Percentiles rank a stretch among this genome's conserved stretches.
Conservation (phyloP, 2,888 invertebrate species). For the Dolichomitus sp. region DNA sequence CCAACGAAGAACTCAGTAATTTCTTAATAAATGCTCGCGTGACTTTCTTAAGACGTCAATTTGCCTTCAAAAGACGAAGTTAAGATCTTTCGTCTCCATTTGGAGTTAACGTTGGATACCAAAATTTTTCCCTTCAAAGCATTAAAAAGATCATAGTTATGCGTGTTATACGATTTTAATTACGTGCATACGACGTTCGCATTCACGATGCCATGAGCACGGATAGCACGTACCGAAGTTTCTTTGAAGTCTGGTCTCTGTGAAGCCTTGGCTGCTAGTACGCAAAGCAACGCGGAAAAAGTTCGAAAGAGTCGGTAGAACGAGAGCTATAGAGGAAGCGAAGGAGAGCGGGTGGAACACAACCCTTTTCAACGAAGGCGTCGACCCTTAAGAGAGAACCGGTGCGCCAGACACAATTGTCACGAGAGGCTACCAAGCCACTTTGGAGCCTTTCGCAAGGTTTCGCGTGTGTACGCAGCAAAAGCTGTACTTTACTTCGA, state of each 20-base stretch:
- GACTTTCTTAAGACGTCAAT: not conserved
- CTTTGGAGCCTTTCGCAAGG: constrained; percentile 68
- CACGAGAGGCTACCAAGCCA: constrained; percentile 73
- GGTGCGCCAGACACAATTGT: constrained; percentile 83
- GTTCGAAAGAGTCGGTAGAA: constrained; percentile 63
- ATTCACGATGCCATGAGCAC: not conserved
- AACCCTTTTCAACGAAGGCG: constrained; percentile 80
- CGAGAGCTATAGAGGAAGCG: constrained; percentile 57
- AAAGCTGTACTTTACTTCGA: constrained; percentile 7
- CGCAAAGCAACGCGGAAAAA: constrained; percentile 30
- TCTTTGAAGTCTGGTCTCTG: constrained; percentile 80
- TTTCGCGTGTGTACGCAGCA: constrained; percentile 29
- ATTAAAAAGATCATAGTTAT: not conserved
- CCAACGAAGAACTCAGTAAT: not conserved
- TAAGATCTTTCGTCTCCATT: not conserved
- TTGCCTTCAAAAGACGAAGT: not conserved
- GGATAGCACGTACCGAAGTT: constrained; percentile 69
- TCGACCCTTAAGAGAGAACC: constrained; percentile 80
- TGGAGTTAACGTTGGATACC: not conserved
- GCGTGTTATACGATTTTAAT: constrained; percentile 17
- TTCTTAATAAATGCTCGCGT: not conserved
- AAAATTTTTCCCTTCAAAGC: not conserved
- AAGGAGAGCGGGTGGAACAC: constrained; percentile 53
- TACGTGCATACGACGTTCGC: not conserved
- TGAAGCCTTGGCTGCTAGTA: constrained; percentile 20